Evolutionary conservation across 2,888 invertebrate species (phyloP).

Genomic region (Oligia latruncula): DNA sequence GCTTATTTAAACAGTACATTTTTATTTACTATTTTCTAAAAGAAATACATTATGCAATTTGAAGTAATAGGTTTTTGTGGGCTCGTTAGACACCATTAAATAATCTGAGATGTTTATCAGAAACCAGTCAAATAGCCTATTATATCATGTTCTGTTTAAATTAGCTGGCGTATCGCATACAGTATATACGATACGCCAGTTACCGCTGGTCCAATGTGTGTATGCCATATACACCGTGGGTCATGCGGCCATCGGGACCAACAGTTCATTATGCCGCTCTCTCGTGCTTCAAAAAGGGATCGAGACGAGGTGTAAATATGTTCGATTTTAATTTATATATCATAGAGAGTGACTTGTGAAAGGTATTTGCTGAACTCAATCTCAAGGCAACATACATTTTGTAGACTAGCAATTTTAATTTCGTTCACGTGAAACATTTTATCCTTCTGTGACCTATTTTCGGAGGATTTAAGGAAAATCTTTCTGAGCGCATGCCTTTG

Average conservation of each 20-base stretch:
- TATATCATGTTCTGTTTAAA: constrained; percentile 20
- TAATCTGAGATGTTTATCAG: no score
- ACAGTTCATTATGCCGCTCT: constrained; percentile 26
- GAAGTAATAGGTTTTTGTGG: no score
- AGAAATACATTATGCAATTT: no score
- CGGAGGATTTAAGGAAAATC: constrained; percentile 35
- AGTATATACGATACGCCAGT: no score
- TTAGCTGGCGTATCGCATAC: constrained; percentile 21
- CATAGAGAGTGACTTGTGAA: background rate
- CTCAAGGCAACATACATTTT: background rate
- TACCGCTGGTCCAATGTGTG: no score
- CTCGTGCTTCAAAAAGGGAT: background rate
- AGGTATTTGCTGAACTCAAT: background rate
- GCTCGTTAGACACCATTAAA: no score
- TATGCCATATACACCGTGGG: background rate
- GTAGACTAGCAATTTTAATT: background rate
- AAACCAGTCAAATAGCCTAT: no score
- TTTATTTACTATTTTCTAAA: no score
- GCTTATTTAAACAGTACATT: no score
- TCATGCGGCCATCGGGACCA: background rate
- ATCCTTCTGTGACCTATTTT: constrained; percentile 17
- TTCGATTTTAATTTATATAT: background rate
- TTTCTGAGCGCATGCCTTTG: constrained; percentile 16
- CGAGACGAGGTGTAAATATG: constrained; percentile 6
- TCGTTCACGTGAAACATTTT: constrained; percentile 14